Conservation (phyloP, 2,113 vertebrate species). For the Python bivittatus region DNA sequence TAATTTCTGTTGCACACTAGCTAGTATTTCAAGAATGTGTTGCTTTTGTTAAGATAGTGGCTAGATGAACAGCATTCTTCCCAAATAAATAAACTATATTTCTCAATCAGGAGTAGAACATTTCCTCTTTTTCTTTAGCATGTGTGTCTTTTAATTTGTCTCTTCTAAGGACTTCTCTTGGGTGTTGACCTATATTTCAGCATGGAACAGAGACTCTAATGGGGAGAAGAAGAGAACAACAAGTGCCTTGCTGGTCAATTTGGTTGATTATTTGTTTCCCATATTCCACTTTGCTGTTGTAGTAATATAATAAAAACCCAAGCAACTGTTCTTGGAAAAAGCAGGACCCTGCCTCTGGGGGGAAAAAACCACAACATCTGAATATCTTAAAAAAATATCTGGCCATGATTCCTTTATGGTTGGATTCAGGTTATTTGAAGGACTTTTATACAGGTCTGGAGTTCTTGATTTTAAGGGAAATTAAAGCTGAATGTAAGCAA, state of each 20-base stretch:
- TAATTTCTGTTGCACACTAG: neutral
- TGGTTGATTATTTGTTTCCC: neutral
- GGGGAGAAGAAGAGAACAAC: neutral
- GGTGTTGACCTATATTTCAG: neutral
- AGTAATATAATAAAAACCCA: neutral
- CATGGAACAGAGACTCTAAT: neutral
- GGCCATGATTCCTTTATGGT: neutral
- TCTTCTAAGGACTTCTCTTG: neutral
- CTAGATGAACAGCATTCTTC: constrained; percentile 8
- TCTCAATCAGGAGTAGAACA: constrained; percentile 62
- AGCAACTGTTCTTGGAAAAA: neutral
- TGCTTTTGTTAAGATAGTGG: neutral
- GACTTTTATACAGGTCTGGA: neutral
- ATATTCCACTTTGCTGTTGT: neutral
- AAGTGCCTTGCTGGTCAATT: neutral
- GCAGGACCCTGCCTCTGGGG: neutral
- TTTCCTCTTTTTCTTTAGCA: constrained; percentile 53
- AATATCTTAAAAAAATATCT: neutral
- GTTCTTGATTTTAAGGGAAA: neutral
- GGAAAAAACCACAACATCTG: neutral
- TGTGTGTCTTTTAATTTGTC: constrained; percentile 44
- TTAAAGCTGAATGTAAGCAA: neutral
- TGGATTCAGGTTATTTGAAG: neutral
- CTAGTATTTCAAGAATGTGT: neutral
- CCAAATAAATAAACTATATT: constrained; percentile 19